These are phyloP conservation scores for Laticauda colubrina DNA, from an alignment of 2,113 vertebrate genomes.

Conservation along the genomic window DNA sequence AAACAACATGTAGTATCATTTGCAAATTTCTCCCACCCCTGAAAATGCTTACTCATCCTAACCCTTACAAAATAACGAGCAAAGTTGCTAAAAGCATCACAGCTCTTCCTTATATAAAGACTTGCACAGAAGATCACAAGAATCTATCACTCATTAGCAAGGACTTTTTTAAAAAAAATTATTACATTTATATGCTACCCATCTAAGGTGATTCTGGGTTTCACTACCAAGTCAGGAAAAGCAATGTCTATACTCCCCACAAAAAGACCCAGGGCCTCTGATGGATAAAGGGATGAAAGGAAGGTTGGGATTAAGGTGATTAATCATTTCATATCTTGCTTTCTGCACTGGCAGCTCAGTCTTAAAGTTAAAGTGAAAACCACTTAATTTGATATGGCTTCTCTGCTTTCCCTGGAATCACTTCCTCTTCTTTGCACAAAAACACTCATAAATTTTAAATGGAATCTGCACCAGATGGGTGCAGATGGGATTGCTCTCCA, in stretches of 20 bases:
- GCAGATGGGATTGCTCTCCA: neutral
- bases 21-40: neutral
- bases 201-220: neutral
- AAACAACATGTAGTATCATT: neutral
- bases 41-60: neutral
- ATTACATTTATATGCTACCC: neutral
- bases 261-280: too few species aligned
- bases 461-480: neutral
- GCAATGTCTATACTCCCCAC: accelerated
- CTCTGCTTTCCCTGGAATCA: neutral
- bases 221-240: neutral
- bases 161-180: neutral
- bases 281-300: neutral
- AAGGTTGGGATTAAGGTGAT: neutral
- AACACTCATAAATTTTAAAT: neutral
- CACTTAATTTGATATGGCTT: too few species aligned
- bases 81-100: neutral
- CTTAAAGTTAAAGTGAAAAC: neutral
- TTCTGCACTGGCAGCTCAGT: neutral
- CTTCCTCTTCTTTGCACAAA: neutral
- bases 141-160: neutral
- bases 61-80: neutral
- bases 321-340: neutral
- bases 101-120: neutral
- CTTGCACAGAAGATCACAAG: neutral